Conservation (phyloP, 2,797 vertebrate species). For the Sparidentex hasta region DNA sequence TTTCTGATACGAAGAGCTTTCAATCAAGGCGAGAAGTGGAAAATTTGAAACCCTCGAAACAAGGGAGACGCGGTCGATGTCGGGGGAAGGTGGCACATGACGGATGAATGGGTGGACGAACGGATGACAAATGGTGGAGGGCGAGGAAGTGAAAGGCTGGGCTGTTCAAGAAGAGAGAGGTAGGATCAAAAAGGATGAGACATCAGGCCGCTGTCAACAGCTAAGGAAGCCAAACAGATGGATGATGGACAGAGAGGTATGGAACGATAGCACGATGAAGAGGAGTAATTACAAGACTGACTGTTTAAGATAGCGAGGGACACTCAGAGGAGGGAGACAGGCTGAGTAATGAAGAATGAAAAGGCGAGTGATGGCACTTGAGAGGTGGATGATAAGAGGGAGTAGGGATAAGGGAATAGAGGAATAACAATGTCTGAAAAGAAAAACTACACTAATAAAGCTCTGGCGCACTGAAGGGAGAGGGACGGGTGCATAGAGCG, state of each 20-base stretch:
- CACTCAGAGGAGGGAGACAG: conserved; percentile 49
- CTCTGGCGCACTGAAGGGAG: not conserved
- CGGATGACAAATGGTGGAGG: conserved; percentile 38
- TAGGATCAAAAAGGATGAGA: conserved; percentile 50
- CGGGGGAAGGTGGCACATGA: conserved; percentile 44
- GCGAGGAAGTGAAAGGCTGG: conserved; percentile 4
- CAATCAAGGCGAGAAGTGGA: conserved; percentile 43
- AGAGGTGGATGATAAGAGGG: conserved; percentile 68
- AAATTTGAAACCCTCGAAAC: conserved; percentile 52
- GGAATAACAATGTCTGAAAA: conserved; percentile 59
- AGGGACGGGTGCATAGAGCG: not conserved
- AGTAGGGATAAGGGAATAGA: conserved; percentile 48
- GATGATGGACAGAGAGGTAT: conserved; percentile 58
- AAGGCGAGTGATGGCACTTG: conserved; percentile 64
- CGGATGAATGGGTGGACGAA: conserved; percentile 45
- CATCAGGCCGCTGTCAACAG: conserved; percentile 45
- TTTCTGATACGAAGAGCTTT: conserved; percentile 46
- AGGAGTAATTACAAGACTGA: conserved; percentile 65
- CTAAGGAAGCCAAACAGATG: conserved; percentile 5
- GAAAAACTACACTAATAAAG: conserved; percentile 58
- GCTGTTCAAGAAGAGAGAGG: conserved; percentile 2
- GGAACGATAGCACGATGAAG: conserved; percentile 58
- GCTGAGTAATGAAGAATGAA: conserved; percentile 71
- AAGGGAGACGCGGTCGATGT: conserved; percentile 32
- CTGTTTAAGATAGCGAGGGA: conserved; percentile 66